Conservation (phyloP, 2,888 invertebrate genomes). For the Caradrina kadenii region DNA sequence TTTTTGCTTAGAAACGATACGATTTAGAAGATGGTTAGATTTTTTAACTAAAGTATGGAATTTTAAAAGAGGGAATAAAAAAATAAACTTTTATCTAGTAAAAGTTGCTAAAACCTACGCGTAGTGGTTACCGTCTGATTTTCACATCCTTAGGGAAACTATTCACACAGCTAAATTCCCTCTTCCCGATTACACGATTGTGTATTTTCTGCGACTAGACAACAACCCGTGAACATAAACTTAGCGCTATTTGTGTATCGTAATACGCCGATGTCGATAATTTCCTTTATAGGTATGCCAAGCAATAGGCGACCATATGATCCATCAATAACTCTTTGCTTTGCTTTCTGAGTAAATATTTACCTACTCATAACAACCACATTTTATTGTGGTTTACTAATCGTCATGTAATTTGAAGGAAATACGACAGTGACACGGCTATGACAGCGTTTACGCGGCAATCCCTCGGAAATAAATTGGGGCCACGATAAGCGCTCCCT, state of each 20-base stretch:
- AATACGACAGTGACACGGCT: constrained; percentile 68
- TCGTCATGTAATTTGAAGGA: constrained; percentile 45
- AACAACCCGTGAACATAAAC: constrained; percentile 4
- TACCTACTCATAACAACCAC: constrained; percentile 18
- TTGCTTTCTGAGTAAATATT: constrained; percentile 40
- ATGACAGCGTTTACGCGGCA: constrained; percentile 84
- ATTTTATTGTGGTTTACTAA: constrained; percentile 31
- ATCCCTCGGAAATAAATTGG: constrained; percentile 88
- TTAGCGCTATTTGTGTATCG: not conserved
- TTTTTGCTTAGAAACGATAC: not conserved
- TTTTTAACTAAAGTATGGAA: too few relatives aligned
- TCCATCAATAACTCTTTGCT: constrained; percentile 24
- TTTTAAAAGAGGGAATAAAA: too few relatives aligned
- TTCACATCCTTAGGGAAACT: not conserved
- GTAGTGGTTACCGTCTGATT: not conserved
- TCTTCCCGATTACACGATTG: not conserved
- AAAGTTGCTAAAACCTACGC: not conserved
- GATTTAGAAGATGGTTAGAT: too few relatives aligned
- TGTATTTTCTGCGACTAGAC: not conserved
- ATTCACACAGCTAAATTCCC: not conserved
- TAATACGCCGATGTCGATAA: not conserved
- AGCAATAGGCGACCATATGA: not conserved
- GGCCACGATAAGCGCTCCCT: constrained; percentile 88
- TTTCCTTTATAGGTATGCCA: not conserved
- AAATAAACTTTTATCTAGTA: too few relatives aligned